phyloP scores from a whole-genome alignment of 2,888 invertebrate species.

The Lepidocyrtoides sp. region DNA sequence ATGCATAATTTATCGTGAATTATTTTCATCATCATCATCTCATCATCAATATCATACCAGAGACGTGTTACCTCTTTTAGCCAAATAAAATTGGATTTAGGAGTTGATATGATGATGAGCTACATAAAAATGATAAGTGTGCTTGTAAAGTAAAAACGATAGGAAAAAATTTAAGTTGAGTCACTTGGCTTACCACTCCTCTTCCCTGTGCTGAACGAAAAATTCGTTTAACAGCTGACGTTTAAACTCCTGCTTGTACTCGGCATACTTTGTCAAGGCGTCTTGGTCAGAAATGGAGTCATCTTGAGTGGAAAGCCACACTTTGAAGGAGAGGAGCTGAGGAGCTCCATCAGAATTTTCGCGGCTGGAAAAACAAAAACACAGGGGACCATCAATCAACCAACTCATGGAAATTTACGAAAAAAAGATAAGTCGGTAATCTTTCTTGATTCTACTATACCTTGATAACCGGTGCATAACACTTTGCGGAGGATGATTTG shows the following conservation, averaged over 20 bases:
- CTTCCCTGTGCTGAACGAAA: slow-evolving; percentile 99
- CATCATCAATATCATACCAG: neutral
- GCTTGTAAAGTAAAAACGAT: too few relatives aligned
- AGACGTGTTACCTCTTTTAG: neutral
- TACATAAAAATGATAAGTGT: neutral
- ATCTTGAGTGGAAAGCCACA: slow-evolving; percentile 98
- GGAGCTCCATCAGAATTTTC: slow-evolving; percentile 88
- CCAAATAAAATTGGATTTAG: neutral
- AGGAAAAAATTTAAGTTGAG: too few relatives aligned
- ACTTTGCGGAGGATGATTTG: slow-evolving; percentile 67
- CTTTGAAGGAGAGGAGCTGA: slow-evolving; percentile 98
- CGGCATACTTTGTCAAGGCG: slow-evolving; percentile 98
- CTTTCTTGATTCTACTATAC: neutral
- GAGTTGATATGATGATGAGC: neutral
- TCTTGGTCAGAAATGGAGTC: slow-evolving; percentile 99
- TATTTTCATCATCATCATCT: too few relatives aligned
- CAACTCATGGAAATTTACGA: too few relatives aligned
- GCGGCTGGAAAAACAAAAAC: slow-evolving; percentile 64
- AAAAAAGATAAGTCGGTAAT: neutral
- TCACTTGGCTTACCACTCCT: slow-evolving; percentile 96
- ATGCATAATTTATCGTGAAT: slow-evolving; percentile 2
- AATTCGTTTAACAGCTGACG: slow-evolving; percentile 99
- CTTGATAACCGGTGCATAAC: slow-evolving; percentile 89
- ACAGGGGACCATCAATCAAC: too few relatives aligned
- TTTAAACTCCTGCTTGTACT: slow-evolving; percentile 99